These are phyloP conservation scores for Pionites leucogaster DNA, from an alignment of 2,113 vertebrate species.

Conservation along the genomic window DNA sequence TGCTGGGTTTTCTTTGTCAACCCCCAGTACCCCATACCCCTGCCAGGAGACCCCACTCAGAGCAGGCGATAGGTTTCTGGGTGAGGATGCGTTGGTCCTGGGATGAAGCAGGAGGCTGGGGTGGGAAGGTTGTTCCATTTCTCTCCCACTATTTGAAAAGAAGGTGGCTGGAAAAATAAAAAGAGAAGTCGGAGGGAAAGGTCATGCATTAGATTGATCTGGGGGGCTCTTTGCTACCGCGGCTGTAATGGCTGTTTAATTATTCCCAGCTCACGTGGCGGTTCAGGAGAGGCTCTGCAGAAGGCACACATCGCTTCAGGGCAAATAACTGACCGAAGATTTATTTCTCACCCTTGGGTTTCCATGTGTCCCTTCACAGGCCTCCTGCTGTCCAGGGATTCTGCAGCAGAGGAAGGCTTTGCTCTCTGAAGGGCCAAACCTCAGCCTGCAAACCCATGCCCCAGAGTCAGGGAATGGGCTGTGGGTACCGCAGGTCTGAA, in stretches of 20 bases:
- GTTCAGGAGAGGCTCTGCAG: conserved; percentile 27
- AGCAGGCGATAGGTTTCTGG: neutral
- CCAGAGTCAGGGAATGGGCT: neutral
- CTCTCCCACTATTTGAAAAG: neutral
- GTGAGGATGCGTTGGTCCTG: neutral
- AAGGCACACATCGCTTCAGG: neutral
- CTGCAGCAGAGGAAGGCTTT: neutral
- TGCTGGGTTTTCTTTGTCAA: neutral
- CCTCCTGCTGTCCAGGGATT: neutral
- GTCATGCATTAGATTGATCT: conserved; percentile 55
- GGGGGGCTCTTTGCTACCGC: conserved; percentile 20
- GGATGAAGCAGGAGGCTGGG: neutral
- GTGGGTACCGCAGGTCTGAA: neutral
- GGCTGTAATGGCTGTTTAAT: conserved; percentile 58
- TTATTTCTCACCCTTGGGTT: conserved; percentile 47
- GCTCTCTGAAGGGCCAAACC: neutral
- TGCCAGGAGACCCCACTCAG: fast-evolving
- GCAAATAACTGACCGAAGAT: conserved; percentile 26
- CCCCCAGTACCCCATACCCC: neutral
- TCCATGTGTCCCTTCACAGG: neutral
- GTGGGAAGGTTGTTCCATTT: neutral
- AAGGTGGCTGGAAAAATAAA: conserved; percentile 37
- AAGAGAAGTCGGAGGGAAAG: conserved; percentile 39
- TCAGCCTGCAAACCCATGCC: neutral
- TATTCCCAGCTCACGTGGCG: conserved; percentile 43